phyloP scores from a whole-genome alignment of 2,797 vertebrate genomes.

The Rhabdomys pumilio region DNA sequence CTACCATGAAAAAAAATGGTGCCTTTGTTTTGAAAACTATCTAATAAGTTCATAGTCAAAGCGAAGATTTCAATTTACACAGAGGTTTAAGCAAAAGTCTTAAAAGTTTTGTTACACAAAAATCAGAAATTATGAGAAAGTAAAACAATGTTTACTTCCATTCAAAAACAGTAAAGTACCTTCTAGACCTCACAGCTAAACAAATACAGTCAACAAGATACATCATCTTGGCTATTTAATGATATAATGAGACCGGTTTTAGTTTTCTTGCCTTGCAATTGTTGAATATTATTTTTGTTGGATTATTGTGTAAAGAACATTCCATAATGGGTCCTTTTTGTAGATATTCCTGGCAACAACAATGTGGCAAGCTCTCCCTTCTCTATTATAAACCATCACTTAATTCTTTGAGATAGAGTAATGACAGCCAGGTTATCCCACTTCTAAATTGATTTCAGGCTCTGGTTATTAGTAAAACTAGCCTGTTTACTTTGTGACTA shows the following conservation, averaged over 20 bases:
- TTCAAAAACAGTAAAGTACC: not conserved
- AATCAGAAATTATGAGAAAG: slow-evolving; percentile 38
- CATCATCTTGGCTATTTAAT: not conserved
- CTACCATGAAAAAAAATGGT: slow-evolving; percentile 68
- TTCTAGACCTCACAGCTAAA: not conserved
- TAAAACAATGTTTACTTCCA: not conserved
- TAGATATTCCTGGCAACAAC: not conserved
- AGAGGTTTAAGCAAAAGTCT: not conserved
- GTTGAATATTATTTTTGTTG: not conserved
- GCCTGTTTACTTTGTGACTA: not conserved
- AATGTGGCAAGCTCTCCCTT: not conserved
- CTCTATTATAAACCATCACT: not conserved
- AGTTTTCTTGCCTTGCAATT: not conserved
- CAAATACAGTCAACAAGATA: not conserved
- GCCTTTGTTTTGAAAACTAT: slow-evolving; percentile 53
- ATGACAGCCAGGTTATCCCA: not conserved
- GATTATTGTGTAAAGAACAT: not conserved
- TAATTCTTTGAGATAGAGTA: not conserved
- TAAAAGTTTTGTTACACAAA: slow-evolving; percentile 52
- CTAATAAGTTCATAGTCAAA: slow-evolving; percentile 67
- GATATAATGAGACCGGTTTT: not conserved
- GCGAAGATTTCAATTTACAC: slow-evolving; percentile 3
- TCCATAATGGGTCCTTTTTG: not conserved
- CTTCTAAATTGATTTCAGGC: not conserved
- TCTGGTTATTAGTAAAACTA: not conserved